Conservation (phyloP, 2,888 invertebrate species). For the Brachyptera risi region DNA sequence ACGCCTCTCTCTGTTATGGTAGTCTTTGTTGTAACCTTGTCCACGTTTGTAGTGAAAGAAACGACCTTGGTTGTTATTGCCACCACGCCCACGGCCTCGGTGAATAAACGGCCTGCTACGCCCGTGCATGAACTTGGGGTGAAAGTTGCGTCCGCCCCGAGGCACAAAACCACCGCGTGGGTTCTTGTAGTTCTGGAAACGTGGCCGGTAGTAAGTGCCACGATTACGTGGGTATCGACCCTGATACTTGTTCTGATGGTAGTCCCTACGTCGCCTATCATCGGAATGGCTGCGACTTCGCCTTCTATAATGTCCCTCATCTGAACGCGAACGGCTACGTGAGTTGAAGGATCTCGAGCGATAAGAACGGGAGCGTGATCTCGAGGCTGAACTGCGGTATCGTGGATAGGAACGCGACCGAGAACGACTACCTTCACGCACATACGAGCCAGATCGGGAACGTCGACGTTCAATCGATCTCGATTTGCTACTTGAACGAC, state of each 20-base stretch:
- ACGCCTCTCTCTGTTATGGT: slow-evolving; percentile 64
- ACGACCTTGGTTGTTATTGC: slow-evolving; percentile 37
- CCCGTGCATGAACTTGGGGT: slow-evolving; percentile 40
- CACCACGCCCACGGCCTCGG: slow-evolving; percentile 42
- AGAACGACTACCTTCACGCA: slow-evolving; percentile 30
- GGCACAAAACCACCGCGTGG: slow-evolving; percentile 42
- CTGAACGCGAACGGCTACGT: slow-evolving; percentile 54
- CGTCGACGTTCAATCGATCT: slow-evolving; percentile 30
- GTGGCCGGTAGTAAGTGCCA: slow-evolving; percentile 74
- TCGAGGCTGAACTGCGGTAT: slow-evolving; percentile 40
- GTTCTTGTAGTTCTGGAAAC: slow-evolving; percentile 63
- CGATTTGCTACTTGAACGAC: slow-evolving; percentile 40
- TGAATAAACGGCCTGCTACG: slow-evolving; percentile 40
- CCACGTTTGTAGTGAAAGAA: slow-evolving; percentile 49
- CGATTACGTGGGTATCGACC: slow-evolving; percentile 55
- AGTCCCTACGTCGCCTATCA: slow-evolving; percentile 39
- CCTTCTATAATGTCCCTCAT: slow-evolving; percentile 50
- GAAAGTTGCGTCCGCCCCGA: slow-evolving; percentile 43
- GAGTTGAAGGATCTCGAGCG: slow-evolving; percentile 48
- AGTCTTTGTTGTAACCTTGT: slow-evolving; percentile 50
- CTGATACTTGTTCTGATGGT: slow-evolving; percentile 35
- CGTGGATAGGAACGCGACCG: slow-evolving; percentile 54
- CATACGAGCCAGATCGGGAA: slow-evolving; percentile 34
- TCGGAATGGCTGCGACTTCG: slow-evolving; percentile 50
- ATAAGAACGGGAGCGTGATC: slow-evolving; percentile 39